Evolutionary conservation across 1,140 invertebrate genomes (phyloP).

Genomic region (Papilio helenus): DNA sequence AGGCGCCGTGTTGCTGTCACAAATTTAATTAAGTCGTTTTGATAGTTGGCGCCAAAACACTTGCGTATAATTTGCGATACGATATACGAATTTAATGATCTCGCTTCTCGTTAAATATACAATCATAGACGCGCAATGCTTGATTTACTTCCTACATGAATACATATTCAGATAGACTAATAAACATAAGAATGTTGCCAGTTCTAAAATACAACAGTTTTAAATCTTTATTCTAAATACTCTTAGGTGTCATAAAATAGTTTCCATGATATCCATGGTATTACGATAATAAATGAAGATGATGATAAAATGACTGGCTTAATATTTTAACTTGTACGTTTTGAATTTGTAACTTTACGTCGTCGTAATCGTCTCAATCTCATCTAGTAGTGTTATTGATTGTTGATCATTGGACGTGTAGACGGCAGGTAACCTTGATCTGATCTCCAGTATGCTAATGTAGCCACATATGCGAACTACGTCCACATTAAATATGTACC

Average conservation of each 20-base stretch:
- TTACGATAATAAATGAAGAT: too few species aligned
- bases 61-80: not conserved
- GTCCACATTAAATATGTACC: conserved; percentile 6
- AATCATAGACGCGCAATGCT: not conserved
- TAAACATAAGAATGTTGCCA: not conserved
- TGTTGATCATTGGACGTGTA: conserved; percentile 35
- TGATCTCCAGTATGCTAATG: conserved; percentile 60
- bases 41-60: conserved; percentile 33
- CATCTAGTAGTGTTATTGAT: not conserved
- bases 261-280: too few species aligned
- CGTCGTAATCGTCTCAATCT: not conserved
- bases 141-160: not conserved
- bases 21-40: conserved; percentile 28
- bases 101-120: conserved; percentile 18
- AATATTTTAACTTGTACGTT: not conserved
- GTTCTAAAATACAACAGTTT: not conserved
- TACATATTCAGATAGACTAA: not conserved
- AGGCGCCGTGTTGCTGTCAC: conserved; percentile 25
- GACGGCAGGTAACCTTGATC: conserved; percentile 49
- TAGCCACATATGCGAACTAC: conserved; percentile 4
- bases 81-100: not conserved
- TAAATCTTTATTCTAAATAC: too few species aligned
- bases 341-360: not conserved
- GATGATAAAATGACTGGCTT: too few species aligned
- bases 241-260: too few species aligned